A percentile compares a stretch with the other conserved stretches of the same genome.
These are phyloP conservation scores for Melanchra persicariae DNA, from an alignment of 2,888 invertebrate species.

Conservation along the genomic window DNA sequence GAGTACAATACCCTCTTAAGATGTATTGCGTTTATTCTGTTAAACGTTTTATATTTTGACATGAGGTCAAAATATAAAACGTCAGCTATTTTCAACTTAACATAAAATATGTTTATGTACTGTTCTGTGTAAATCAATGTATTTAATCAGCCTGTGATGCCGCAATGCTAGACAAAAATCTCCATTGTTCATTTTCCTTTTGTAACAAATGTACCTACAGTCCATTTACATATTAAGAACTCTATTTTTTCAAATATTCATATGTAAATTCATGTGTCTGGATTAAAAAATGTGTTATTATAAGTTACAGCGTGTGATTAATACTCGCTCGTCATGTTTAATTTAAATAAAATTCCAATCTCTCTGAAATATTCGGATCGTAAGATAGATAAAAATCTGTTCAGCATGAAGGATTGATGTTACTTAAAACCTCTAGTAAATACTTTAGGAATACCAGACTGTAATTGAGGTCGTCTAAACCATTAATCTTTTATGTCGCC, in stretches of 20 bases:
- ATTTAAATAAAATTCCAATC: slow-evolving; percentile 3
- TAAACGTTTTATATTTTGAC: too few relatives aligned
- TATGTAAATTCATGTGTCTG: neutral
- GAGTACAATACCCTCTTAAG: too few relatives aligned
- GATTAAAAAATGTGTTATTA: neutral
- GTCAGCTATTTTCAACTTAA: too few relatives aligned
- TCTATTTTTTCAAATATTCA: too few relatives aligned
- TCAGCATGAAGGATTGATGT: slow-evolving; percentile 40
- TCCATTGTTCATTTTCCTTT: neutral
- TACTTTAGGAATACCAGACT: slow-evolving; percentile 44
- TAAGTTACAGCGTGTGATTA: neutral
- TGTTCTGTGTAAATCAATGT: too few relatives aligned
- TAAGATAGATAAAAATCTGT: slow-evolving; percentile 28
- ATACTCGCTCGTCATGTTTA: neutral
- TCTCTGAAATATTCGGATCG: neutral
- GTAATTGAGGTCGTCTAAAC: slow-evolving; percentile 37
- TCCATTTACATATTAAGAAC: too few relatives aligned
- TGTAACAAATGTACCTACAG: too few relatives aligned
- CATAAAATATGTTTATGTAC: too few relatives aligned
- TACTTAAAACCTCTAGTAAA: slow-evolving; percentile 46
- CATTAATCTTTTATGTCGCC: slow-evolving; percentile 58
- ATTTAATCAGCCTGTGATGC: too few relatives aligned
- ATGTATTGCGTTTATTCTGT: too few relatives aligned
- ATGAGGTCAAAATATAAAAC: too few relatives aligned
- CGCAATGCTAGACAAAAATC: neutral